Conservation (phyloP, 2,888 invertebrate genomes). For the Caenorhabditis parvicauda region DNA sequence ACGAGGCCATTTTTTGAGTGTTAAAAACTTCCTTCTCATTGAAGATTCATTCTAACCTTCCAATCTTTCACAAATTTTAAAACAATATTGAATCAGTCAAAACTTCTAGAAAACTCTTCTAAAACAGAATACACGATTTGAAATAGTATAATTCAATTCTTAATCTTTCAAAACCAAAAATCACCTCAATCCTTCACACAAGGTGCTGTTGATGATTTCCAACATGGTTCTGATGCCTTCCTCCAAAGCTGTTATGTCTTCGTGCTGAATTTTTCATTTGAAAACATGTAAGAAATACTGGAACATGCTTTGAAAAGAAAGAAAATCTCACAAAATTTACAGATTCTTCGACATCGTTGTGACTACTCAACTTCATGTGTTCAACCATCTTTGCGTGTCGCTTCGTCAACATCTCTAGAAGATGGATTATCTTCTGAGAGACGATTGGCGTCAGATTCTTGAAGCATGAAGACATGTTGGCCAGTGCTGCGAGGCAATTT, state of each 20-base stretch:
- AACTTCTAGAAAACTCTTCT: too few species aligned
- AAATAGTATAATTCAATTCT: background rate
- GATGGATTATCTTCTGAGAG: constrained; percentile 80
- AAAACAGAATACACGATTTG: too few species aligned
- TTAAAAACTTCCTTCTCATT: too few species aligned
- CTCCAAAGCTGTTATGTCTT: constrained; percentile 86
- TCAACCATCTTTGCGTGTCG: constrained; percentile 69
- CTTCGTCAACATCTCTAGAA: constrained; percentile 67
- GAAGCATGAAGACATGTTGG: constrained; percentile 94
- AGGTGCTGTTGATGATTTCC: constrained; percentile 92
- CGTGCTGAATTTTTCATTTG: constrained; percentile 70
- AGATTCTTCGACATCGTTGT: constrained; percentile 22
- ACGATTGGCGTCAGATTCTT: constrained; percentile 90
- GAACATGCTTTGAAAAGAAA: background rate
- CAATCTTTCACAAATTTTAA: too few species aligned
- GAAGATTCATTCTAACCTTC: too few species aligned
- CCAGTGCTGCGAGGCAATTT: constrained; percentile 93
- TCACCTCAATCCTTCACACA: constrained; percentile 66
- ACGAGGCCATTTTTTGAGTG: too few species aligned
- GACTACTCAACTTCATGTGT: constrained; percentile 33
- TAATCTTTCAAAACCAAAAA: background rate
- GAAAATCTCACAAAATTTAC: constrained; percentile 27
- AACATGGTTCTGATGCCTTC: constrained; percentile 93
- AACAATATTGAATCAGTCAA: too few species aligned
- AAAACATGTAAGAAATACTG: background rate